These are phyloP conservation scores for Bhutanitis thaidina DNA, from an alignment of 2,888 invertebrate species.

Conservation along the genomic window DNA sequence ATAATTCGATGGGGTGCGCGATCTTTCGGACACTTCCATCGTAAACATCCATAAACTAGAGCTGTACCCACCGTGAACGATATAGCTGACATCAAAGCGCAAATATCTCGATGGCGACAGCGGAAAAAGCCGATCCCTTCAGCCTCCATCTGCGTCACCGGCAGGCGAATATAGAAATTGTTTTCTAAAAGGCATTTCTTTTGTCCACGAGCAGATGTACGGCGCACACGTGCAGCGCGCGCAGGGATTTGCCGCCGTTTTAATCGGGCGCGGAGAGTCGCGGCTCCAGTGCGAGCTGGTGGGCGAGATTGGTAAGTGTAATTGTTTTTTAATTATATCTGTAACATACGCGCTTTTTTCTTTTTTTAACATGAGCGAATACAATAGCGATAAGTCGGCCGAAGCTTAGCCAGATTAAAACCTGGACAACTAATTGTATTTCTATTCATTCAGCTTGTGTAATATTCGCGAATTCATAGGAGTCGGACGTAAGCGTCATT, in stretches of 20 bases:
- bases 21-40: not conserved
- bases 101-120: not conserved
- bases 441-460: too few relatives aligned
- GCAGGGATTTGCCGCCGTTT: not conserved
- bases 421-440: too few relatives aligned
- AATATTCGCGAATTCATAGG: too few relatives aligned
- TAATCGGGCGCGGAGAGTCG: not conserved
- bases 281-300: not conserved
- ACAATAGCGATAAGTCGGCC: too few relatives aligned
- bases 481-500: not conserved
- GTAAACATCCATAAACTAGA: slow-evolving; percentile 4
- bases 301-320: slow-evolving; percentile 8
- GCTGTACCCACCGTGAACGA: not conserved
- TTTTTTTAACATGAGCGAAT: too few relatives aligned
- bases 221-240: slow-evolving; percentile 23
- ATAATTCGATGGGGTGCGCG: too few relatives aligned
- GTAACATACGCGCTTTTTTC: not conserved
- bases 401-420: too few relatives aligned
- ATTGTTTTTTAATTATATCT: not conserved
- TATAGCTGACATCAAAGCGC: slow-evolving; percentile 1
- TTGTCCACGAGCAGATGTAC: slow-evolving; percentile 36
- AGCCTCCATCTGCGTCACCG: slow-evolving; percentile 6
- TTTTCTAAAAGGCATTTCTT: slow-evolving; percentile 31
- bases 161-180: slow-evolving; percentile 28
- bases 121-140: slow-evolving; percentile 1